These are phyloP conservation scores for Strix occidentalis DNA, from an alignment of 2,797 vertebrate genomes.

Conservation along the genomic window DNA sequence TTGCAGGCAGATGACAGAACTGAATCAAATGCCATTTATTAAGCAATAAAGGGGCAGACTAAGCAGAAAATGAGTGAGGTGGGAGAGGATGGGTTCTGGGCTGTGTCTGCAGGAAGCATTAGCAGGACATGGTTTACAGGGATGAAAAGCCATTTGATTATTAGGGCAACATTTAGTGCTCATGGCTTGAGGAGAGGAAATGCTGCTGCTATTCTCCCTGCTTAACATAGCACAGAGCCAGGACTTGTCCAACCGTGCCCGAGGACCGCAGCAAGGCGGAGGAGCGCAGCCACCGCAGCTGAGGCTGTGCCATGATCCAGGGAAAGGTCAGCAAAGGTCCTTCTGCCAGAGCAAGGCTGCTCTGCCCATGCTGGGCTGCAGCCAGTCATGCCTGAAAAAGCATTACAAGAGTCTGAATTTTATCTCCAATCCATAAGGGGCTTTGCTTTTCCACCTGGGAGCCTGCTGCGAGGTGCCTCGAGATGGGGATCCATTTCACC, in stretches of 20 bases:
- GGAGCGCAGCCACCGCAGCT: background rate
- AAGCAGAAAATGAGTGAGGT: background rate
- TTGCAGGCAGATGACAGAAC: background rate
- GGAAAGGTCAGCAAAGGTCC: background rate
- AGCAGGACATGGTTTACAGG: background rate
- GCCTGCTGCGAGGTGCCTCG: background rate
- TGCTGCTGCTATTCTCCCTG: background rate
- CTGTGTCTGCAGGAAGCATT: background rate
- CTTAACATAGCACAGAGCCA: background rate
- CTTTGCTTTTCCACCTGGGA: background rate
- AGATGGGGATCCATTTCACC: background rate
- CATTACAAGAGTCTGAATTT: background rate
- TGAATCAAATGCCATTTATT: background rate
- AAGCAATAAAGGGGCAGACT: background rate
- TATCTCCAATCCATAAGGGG: background rate
- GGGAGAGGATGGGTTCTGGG: background rate
- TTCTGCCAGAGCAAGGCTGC: background rate
- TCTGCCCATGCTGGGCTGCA: background rate
- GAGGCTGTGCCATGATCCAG: background rate
- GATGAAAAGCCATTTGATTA: conserved; percentile 15
- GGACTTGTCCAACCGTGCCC: accelerated
- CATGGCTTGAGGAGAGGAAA: background rate
- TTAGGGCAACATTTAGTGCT: background rate
- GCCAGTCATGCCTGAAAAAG: background rate
- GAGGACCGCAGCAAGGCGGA: background rate